A percentile compares a stretch with the other conserved stretches of the same genome.
phyloP scores from a whole-genome alignment of 2,888 invertebrate genomes.

The Tetrapedia diversipes region DNA sequence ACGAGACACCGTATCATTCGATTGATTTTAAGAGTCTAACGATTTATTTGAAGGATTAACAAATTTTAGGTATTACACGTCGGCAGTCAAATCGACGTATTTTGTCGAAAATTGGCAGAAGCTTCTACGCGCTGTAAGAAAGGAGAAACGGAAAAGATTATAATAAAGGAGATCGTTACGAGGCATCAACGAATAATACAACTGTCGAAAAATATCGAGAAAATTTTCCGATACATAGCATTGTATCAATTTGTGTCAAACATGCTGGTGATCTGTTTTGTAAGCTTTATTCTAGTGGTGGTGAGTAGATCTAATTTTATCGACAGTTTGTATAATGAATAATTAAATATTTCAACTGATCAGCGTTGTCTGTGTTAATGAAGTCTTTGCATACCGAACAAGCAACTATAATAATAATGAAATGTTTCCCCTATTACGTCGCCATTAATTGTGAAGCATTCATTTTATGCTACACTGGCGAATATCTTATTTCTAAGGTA shows the following conservation, averaged over 20 bases:
- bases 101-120: conserved; percentile 32
- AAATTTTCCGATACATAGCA: conserved; percentile 44
- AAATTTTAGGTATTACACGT: conserved; percentile 53
- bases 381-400: conserved; percentile 28
- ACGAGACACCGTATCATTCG: too few species aligned
- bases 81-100: conserved; percentile 53
- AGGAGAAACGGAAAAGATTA: too few species aligned
- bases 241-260: conserved; percentile 57
- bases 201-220: conserved; percentile 38
- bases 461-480: conserved; percentile 60
- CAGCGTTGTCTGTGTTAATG: too few species aligned
- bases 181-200: conserved; percentile 53
- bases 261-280: conserved; percentile 52
- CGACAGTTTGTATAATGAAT: too few species aligned
- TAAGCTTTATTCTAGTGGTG: conserved; percentile 52
- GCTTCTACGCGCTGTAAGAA: conserved; percentile 2
- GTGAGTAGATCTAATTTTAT: too few species aligned
- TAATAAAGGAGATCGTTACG: conserved; percentile 32
- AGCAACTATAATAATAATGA: conserved; percentile 29
- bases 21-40: too few species aligned
- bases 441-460: conserved; percentile 54
- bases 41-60: not conserved
- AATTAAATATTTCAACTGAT: too few species aligned
- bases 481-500: conserved; percentile 62
- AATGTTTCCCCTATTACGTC: conserved; percentile 52